phyloP scores from a whole-genome alignment of 2,113 vertebrate genomes.

The Plestiodon gilberti region DNA sequence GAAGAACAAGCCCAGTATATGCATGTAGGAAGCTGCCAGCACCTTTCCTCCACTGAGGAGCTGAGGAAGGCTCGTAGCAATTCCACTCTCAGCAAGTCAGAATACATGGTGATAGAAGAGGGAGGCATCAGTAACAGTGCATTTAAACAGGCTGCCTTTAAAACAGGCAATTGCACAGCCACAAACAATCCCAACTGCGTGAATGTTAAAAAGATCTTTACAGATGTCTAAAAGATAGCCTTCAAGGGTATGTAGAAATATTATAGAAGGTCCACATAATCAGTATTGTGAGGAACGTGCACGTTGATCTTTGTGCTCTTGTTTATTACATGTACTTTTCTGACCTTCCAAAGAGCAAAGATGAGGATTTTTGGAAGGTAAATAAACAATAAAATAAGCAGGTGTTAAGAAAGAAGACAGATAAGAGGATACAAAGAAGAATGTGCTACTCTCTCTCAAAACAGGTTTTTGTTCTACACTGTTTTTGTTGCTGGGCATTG shows the following conservation, averaged over 20 bases:
- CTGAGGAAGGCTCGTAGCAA: slow-evolving; percentile 89
- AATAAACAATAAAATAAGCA: slow-evolving; percentile 58
- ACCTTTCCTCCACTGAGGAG: slow-evolving; percentile 88
- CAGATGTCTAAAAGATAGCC: slow-evolving; percentile 85
- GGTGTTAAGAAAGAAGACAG: slow-evolving; percentile 29
- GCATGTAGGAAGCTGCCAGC: slow-evolving; percentile 95
- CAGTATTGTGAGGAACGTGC: slow-evolving; percentile 72
- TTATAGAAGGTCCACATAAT: slow-evolving; percentile 67
- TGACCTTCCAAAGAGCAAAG: slow-evolving; percentile 64
- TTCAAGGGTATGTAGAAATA: slow-evolving; percentile 32
- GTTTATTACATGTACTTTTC: slow-evolving; percentile 73
- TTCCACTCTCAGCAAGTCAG: slow-evolving; percentile 95
- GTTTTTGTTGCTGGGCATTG: slow-evolving; percentile 57
- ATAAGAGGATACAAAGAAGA: slow-evolving; percentile 52
- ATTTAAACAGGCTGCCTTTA: slow-evolving; percentile 92
- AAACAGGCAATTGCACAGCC: slow-evolving; percentile 79
- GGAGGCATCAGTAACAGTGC: slow-evolving; percentile 85
- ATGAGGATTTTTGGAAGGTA: slow-evolving; percentile 60
- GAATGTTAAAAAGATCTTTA: slow-evolving; percentile 96
- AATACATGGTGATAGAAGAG: slow-evolving; percentile 98
- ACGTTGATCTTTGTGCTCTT: slow-evolving; percentile 77
- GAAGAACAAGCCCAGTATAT: slow-evolving; percentile 97
- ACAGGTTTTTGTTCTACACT: slow-evolving; percentile 75
- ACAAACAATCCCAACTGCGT: slow-evolving; percentile 92
- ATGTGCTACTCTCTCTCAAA: slow-evolving; percentile 57